Percentiles rank a stretch among this genome's conserved stretches.
Evolutionary conservation across 2,888 invertebrate species (phyloP).

Genomic region (Cryptus viduatorius): DNA sequence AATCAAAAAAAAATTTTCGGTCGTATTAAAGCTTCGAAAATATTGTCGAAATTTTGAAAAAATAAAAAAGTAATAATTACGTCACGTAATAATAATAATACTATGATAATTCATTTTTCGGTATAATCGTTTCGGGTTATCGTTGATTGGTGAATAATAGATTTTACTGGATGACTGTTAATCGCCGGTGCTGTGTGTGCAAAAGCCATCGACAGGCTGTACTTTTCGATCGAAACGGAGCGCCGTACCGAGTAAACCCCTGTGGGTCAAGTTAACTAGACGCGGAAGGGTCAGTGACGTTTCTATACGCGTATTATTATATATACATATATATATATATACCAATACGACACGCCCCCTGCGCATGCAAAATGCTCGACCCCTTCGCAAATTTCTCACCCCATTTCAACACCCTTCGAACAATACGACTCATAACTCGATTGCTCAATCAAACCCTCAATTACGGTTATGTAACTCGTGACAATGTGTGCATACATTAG

Average conservation of each 20-base stretch:
- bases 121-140: neutral
- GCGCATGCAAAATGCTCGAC: conserved; percentile 36
- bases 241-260: conserved; percentile 13
- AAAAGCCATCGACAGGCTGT: conserved; percentile 5
- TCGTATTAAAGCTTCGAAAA: no score
- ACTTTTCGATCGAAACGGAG: conserved; percentile 25
- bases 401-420: conserved; percentile 60
- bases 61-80: no score
- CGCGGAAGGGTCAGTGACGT: conserved; percentile 54
- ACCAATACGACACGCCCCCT: conserved; percentile 18
- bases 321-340: neutral
- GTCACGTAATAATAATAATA: no score
- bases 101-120: no score
- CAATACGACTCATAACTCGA: conserved; percentile 65
- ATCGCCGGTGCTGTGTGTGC: neutral
- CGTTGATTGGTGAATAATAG: neutral
- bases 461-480: conserved; percentile 53
- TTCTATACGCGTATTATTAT: conserved; percentile 29
- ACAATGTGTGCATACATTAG: conserved; percentile 30
- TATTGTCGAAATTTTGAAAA: no score
- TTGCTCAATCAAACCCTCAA: conserved; percentile 67
- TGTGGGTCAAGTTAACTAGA: conserved; percentile 40
- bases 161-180: neutral
- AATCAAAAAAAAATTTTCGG: neutral
- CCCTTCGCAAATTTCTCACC: conserved; percentile 51